Evolutionary conservation across 1,140 invertebrate genomes (phyloP), one percentile per base, ranked within the genome.

Genomic region (Pogonognathellus flavescens): DNA sequence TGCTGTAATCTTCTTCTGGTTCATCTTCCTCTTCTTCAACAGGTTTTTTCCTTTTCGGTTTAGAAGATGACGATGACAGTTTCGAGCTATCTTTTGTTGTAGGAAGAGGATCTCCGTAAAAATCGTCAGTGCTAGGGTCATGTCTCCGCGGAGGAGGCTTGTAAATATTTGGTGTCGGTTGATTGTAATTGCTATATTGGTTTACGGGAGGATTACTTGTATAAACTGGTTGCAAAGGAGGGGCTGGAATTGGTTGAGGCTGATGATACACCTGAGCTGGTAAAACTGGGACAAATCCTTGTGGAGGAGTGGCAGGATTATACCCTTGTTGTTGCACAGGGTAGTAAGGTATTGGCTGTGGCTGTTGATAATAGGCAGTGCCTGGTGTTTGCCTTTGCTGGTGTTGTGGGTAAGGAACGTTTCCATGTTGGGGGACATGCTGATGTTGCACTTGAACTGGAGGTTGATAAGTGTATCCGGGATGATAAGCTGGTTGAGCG

Each of bases 41-140:
- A 59, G 22, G 52, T 10, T 31, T 53, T 25, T 22, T 18, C 22
- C 25, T 49, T 20, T 55, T 70, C 16, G 41, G 49, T 76, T 66
- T 84, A 20, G 84, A 13, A 10, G 81, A 55, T 11, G 84, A 62
- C 11, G 80, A n/a, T 80, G 83, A 53, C 14, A 81, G 13, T 70
- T 82, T 84, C 14, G 84, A 31, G 57, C 57, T 84, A n/a, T 84
- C 70, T 9, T 31, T 2, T 5, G 70, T 62, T 18, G 59, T 76
- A 8, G 70, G 70, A 50, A 76, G 70, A 1, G 87, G 87, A 20
- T 86, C 83, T 1, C 87, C 87, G 72, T 87, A 88, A 59, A 49
- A 88, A 57, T 81, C 80, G 49, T 88, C 87, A 0, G 84, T 84
- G 16, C 80, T 82, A 4, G 87, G 87, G 53, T 88, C 87, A 81